Evolutionary conservation across 2,888 invertebrate species (phyloP).

Genomic region (Dryococelus australis): DNA sequence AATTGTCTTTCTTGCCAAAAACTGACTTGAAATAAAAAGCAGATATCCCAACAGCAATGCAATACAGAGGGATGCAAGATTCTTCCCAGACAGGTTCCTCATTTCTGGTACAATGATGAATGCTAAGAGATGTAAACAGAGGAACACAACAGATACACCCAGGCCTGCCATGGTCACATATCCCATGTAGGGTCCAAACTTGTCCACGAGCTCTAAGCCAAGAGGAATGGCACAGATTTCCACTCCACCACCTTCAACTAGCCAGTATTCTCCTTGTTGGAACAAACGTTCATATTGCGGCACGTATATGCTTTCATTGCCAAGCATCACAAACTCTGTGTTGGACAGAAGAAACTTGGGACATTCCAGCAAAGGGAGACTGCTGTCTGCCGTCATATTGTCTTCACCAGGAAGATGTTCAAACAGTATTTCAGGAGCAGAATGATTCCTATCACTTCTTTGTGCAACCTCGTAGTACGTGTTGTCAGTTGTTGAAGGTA

Average conservation of each 20-base stretch:
- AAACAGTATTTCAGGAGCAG: neutral
- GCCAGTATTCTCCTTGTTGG: slow-evolving; percentile 53
- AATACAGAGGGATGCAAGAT: slow-evolving; percentile 61
- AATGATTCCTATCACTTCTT: neutral
- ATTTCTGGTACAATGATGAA: slow-evolving; percentile 60
- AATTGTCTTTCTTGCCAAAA: slow-evolving; percentile 48
- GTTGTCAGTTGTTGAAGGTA: slow-evolving; percentile 31
- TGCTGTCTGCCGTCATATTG: neutral
- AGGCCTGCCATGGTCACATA: slow-evolving; percentile 60
- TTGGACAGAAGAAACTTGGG: slow-evolving; percentile 55
- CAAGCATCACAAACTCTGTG: slow-evolving; percentile 53
- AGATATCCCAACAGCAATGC: slow-evolving; percentile 60
- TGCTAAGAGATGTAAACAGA: slow-evolving; percentile 59
- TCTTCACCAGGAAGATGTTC: neutral
- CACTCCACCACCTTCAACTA: slow-evolving; percentile 53
- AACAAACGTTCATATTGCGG: slow-evolving; percentile 54
- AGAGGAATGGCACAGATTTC: slow-evolving; percentile 54
- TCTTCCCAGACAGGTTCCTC: slow-evolving; percentile 62
- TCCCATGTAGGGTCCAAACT: slow-evolving; percentile 52
- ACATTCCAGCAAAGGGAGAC: slow-evolving; percentile 48
- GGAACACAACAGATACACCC: slow-evolving; percentile 59
- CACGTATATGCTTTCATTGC: slow-evolving; percentile 55
- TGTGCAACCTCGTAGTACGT: neutral
- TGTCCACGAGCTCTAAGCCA: slow-evolving; percentile 54
- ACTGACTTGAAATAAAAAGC: slow-evolving; percentile 58